Conservation (phyloP, 92 coral and sea anemone genomes). For the Siderastrea radians region DNA sequence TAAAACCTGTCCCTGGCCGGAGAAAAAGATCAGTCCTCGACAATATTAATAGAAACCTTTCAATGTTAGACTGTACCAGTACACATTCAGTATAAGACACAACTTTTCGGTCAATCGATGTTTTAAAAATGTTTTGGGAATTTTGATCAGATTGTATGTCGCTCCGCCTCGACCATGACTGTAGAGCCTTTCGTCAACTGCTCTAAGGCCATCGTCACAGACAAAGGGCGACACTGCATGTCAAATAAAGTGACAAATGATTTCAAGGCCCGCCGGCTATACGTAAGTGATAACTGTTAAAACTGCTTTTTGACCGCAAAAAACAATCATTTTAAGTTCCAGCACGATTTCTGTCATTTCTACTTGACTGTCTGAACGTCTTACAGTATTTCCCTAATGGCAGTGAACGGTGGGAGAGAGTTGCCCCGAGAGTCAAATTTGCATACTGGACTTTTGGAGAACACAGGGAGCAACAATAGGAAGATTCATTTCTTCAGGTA, state of each 20-base stretch:
- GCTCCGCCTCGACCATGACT: not conserved
- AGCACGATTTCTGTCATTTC: not conserved
- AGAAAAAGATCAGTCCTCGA: too few relatives aligned
- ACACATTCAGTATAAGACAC: too few relatives aligned
- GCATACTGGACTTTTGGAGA: not conserved
- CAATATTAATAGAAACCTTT: too few relatives aligned
- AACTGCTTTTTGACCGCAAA: slow-evolving; percentile 14
- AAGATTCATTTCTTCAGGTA: too few relatives aligned
- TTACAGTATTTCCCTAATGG: too few relatives aligned
- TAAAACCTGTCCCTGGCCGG: too few relatives aligned
- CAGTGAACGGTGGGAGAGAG: not conserved
- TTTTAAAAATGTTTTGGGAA: too few relatives aligned
- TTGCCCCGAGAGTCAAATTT: not conserved
- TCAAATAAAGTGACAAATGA: slow-evolving; percentile 4
- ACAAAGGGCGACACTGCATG: not conserved
- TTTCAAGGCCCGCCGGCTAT: not conserved
- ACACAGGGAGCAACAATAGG: too few relatives aligned
- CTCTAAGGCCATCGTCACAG: not conserved
- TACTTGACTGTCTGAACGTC: too few relatives aligned
- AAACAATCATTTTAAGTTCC: not conserved
- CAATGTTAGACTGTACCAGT: too few relatives aligned
- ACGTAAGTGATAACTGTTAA: not conserved
- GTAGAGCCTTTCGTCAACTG: not conserved
- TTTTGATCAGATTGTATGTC: too few relatives aligned
- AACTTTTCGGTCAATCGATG: too few relatives aligned